phyloP scores from a whole-genome alignment of 2,113 vertebrate genomes.

The Oxyura jamaicensis region DNA sequence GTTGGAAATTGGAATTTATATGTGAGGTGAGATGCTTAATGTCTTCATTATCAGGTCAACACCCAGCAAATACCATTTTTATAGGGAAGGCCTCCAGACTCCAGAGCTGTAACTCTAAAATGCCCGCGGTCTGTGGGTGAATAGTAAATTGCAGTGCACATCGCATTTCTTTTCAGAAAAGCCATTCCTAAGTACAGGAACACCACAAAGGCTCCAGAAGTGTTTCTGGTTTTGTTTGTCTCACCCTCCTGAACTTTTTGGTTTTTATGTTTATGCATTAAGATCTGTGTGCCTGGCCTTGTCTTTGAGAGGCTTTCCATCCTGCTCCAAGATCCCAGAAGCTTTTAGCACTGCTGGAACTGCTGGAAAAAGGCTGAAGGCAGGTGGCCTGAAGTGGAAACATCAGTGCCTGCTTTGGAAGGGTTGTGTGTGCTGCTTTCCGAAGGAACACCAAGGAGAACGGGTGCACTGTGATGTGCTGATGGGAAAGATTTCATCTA shows the following conservation, averaged over 20 bases:
- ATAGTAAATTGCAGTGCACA: neutral
- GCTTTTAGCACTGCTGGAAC: neutral
- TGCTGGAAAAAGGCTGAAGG: neutral
- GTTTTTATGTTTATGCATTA: neutral
- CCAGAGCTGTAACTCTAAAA: slow-evolving; percentile 4
- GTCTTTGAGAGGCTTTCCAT: neutral
- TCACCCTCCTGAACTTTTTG: neutral
- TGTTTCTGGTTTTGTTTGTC: neutral
- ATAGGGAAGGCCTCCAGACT: neutral
- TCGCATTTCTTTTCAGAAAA: neutral
- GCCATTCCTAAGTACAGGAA: neutral
- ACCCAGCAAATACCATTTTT: neutral
- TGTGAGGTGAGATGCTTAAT: slow-evolving; percentile 19
- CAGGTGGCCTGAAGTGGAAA: neutral
- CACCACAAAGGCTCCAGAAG: neutral
- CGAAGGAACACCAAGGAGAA: neutral
- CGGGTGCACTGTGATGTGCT: fast-evolving
- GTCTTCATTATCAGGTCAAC: slow-evolving; percentile 50
- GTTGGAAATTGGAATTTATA: neutral
- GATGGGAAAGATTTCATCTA: neutral
- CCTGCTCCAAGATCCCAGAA: neutral
- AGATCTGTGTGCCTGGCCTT: neutral
- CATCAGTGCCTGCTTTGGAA: neutral
- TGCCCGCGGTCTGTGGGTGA: neutral
- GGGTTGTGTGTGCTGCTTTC: neutral